phyloP scores from a whole-genome alignment of 2,888 invertebrate species.

The Ypsolopha scabrella region DNA sequence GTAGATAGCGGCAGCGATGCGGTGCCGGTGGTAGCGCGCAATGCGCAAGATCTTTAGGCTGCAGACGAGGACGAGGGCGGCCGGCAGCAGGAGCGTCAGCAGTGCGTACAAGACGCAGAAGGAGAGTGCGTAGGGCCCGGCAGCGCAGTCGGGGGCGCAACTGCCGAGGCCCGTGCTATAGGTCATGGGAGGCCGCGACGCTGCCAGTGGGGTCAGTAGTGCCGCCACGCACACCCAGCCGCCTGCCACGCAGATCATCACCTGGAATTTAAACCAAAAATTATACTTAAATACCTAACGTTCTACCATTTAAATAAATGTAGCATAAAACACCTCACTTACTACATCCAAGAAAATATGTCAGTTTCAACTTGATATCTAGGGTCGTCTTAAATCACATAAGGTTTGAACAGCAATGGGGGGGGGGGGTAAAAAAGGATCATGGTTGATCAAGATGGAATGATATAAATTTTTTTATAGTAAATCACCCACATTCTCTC shows the following conservation, averaged over 20 bases:
- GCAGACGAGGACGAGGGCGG: constrained; percentile 76
- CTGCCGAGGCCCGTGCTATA: constrained; percentile 66
- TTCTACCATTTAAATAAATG: too few relatives aligned
- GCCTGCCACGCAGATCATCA: constrained; percentile 73
- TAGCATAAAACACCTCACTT: too few relatives aligned
- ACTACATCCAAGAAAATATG: too few relatives aligned
- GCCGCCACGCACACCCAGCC: constrained; percentile 76
- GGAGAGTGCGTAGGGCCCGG: constrained; percentile 69
- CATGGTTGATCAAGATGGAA: too few relatives aligned
- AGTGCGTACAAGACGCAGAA: constrained; percentile 76
- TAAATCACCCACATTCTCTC: too few relatives aligned
- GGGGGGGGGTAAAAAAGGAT: too few relatives aligned
- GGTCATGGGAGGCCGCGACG: constrained; percentile 61
- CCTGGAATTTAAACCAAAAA: constrained; percentile 38
- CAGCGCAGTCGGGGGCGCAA: constrained; percentile 77
- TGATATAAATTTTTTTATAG: too few relatives aligned
- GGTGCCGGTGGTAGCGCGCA: constrained; percentile 81
- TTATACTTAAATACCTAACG: too few relatives aligned
- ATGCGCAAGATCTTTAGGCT: constrained; percentile 78
- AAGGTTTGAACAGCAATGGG: too few relatives aligned
- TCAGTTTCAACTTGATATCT: too few relatives aligned
- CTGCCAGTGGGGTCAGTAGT: constrained; percentile 74
- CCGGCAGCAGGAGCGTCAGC: constrained; percentile 75
- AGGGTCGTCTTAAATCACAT: too few relatives aligned
- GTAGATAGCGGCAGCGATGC: constrained; percentile 87